phyloP scores from a whole-genome alignment of 2,797 vertebrate species.

The Sebastes wilsoni region DNA sequence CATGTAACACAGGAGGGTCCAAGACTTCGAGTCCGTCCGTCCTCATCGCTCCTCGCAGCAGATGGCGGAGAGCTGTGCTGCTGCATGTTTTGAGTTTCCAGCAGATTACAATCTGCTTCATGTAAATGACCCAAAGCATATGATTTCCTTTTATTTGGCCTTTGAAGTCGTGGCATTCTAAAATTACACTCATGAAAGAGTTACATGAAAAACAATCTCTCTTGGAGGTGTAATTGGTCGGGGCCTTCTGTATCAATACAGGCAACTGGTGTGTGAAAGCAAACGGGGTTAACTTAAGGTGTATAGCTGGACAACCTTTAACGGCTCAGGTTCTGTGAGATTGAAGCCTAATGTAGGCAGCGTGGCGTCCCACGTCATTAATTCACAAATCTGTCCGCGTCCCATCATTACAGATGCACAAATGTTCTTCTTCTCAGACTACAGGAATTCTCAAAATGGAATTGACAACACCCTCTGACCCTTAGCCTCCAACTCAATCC shows the following conservation, averaged over 20 bases:
- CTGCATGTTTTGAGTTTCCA: constrained; percentile 71
- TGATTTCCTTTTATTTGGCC: constrained; percentile 57
- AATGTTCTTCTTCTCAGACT: constrained; percentile 2
- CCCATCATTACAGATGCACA: background rate
- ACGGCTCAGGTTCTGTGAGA: background rate
- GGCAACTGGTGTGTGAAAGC: background rate
- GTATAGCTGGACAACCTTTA: background rate
- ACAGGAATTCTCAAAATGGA: constrained; percentile 18
- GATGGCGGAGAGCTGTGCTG: constrained; percentile 61
- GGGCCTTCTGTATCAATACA: constrained; percentile 9
- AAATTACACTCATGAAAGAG: constrained; percentile 37
- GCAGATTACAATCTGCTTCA: constrained; percentile 59
- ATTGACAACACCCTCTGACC: constrained; percentile 45
- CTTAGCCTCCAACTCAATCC: constrained; percentile 51
- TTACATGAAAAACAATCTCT: background rate
- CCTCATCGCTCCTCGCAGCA: constrained; percentile 45
- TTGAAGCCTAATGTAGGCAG: background rate
- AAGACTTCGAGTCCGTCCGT: constrained; percentile 52
- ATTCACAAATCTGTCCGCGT: background rate
- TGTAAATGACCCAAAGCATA: constrained; percentile 67
- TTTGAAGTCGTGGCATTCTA: constrained; percentile 41
- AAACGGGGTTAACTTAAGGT: background rate
- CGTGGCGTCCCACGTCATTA: background rate
- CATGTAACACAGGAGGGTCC: constrained; percentile 70
- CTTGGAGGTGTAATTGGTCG: constrained; percentile 27